Base-by-base conservation (phyloP, 2,888 invertebrate species). In the Pachydiplax longipennis region DNA sequence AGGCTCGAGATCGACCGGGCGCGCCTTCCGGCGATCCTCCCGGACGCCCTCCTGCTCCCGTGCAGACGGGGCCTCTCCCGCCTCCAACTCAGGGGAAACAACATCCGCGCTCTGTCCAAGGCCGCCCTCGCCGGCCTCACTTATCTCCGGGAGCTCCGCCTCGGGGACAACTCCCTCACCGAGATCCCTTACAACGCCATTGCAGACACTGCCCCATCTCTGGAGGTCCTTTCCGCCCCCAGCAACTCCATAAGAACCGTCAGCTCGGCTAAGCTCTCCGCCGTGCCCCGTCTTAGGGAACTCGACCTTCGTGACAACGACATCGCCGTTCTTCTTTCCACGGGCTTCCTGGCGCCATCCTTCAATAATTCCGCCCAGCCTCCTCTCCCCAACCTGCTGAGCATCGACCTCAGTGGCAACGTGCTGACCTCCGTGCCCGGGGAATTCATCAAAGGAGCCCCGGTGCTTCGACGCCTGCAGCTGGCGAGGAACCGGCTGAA, bases 161-260 rank as follows among this genome's bases (percentile, higher is more conserved):
- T 98, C 90, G 96, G 96, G 92, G 95, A 96, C 58, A 98, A 98
- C 93, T 95, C 95, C 91, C 96, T 98, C 91, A 95, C 95, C 53
- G 96, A 97, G 91, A 95, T 98, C 92, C 98, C 98, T 0, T 97
- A 98, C 93, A 96, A 96, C 37, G 96, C 97, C 0, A 94, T 98
- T 0, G 91, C 87, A 22, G 95, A 96, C 91, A 97, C 97, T 93
- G 95, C 97, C 81, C 96, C 97, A 61, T 96, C 96, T 3, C 94
- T 98, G 92, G 97, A 98, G 94, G 95, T 95, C 48, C 94, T 97
- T 91, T 96, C 87, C n/a, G 91, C 93, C 40, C 92, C 93, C 6
- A 92, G 92, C 65, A 94, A 94, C 91, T 92, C 92, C 31, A 92
- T 94, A 73, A 95, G 95, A 37, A 96, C 95, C 82, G 95, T 98